phyloP scores from a whole-genome alignment of 1,140 invertebrate genomes.

The Phymorhynchus buccinoides region DNA sequence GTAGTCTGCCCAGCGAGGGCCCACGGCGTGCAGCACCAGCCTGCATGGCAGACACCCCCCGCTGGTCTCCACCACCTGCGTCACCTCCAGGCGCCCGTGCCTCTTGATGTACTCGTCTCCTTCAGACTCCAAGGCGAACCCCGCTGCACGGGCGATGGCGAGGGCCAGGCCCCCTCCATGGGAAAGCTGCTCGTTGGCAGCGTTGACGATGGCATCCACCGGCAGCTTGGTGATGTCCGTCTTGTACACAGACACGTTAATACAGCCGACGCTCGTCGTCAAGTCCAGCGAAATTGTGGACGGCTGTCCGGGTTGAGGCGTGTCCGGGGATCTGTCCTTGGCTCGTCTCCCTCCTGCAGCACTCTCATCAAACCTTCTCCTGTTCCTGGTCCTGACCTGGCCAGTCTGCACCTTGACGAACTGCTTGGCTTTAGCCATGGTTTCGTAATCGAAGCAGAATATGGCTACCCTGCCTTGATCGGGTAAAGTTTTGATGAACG shows the following conservation, averaged over 20 bases:
- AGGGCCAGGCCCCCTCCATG: conserved; percentile 90
- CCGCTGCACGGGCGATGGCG: conserved; percentile 78
- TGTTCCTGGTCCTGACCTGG: neutral
- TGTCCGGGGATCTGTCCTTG: neutral
- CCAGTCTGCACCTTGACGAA: conserved; percentile 2
- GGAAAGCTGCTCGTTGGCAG: conserved; percentile 83
- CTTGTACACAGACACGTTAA: conserved; percentile 51
- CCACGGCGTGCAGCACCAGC: conserved; percentile 57
- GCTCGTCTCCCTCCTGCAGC: too few species aligned
- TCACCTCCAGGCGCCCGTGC: conserved; percentile 44
- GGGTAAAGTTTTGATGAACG: neutral
- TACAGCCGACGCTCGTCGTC: neutral
- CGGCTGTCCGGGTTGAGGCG: neutral
- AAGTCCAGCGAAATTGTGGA: neutral
- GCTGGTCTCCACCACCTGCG: conserved; percentile 48
- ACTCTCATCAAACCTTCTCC: neutral
- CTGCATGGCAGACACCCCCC: conserved; percentile 54
- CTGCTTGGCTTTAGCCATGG: conserved; percentile 24
- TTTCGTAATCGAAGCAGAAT: conserved; percentile 22
- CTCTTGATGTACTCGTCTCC: conserved; percentile 46
- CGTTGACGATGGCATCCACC: conserved; percentile 92
- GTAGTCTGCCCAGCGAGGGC: conserved; percentile 47
- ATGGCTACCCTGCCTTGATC: conserved; percentile 12
- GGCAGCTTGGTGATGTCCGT: conserved; percentile 89
- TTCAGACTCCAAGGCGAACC: conserved; percentile 47